phyloP scores from a whole-genome alignment of 2,888 invertebrate species.

The Notodonta ziczac region DNA sequence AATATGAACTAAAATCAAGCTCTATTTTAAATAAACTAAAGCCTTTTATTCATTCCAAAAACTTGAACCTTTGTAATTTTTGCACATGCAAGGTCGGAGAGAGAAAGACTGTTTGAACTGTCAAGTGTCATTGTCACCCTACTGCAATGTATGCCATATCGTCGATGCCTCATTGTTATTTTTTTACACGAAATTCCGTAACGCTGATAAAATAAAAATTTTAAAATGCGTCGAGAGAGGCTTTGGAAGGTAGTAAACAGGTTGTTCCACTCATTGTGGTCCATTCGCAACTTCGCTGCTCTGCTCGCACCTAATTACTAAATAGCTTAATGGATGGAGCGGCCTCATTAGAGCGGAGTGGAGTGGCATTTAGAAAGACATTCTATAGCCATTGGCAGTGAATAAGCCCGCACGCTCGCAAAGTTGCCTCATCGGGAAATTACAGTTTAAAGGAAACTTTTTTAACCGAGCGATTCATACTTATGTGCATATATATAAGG shows the following conservation, averaged over 20 bases:
- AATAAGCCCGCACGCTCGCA: conserved; percentile 31
- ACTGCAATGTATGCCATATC: too few species aligned
- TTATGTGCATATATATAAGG: background rate
- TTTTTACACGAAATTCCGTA: too few species aligned
- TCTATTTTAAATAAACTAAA: too few species aligned
- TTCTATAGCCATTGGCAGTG: conserved; percentile 38
- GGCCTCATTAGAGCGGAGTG: conserved; percentile 67
- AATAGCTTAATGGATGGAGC: conserved; percentile 74
- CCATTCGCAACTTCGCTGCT: conserved; percentile 51
- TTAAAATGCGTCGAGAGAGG: conserved; percentile 43
- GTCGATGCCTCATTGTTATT: too few species aligned
- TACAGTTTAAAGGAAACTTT: conserved; percentile 21
- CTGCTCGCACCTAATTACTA: conserved; percentile 73
- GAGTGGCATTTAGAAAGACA: conserved; percentile 58
- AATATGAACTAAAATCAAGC: too few species aligned
- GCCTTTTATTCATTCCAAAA: too few species aligned
- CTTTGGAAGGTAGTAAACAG: conserved; percentile 49
- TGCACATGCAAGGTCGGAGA: too few species aligned
- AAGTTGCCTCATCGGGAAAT: conserved; percentile 35
- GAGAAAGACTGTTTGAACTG: too few species aligned
- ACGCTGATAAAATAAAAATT: background rate
- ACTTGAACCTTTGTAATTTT: too few species aligned
- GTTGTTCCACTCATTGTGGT: conserved; percentile 54
- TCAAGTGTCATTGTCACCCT: too few species aligned
- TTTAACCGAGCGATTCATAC: conserved; percentile 13